Percentiles rank a stretch among this genome's conserved stretches.
Conservation (phyloP, 2,888 invertebrate genomes). For the Trisateles emortualis region DNA sequence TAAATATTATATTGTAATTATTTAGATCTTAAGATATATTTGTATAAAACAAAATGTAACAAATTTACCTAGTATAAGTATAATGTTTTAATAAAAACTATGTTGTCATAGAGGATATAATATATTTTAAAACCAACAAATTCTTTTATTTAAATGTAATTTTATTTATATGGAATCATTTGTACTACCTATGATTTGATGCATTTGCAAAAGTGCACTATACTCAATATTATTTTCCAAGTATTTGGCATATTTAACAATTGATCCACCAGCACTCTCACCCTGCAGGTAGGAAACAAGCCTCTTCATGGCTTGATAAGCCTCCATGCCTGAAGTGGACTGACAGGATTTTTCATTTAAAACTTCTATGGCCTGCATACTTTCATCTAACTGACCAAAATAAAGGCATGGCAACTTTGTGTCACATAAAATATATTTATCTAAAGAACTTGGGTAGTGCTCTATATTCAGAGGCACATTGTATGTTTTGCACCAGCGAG, state of each 20-base stretch:
- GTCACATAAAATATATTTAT: constrained; percentile 55
- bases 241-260: constrained; percentile 53
- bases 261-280: constrained; percentile 42
- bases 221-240: constrained; percentile 59
- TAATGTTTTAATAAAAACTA: too few relatives aligned
- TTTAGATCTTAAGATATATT: too few relatives aligned
- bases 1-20: too few relatives aligned
- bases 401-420: constrained; percentile 43
- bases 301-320: constrained; percentile 61
- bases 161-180: constrained; percentile 47
- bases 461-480: constrained; percentile 48
- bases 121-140: constrained; percentile 26
- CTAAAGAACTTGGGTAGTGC: constrained; percentile 40
- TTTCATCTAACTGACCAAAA: constrained; percentile 32
- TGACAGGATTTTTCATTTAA: constrained; percentile 31
- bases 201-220: constrained; percentile 54
- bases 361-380: constrained; percentile 37
- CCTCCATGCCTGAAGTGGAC: constrained; percentile 50
- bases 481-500: constrained; percentile 51
- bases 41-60: too few relatives aligned
- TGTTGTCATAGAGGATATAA: constrained; percentile 10
- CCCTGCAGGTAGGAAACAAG: constrained; percentile 56
- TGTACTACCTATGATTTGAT: constrained; percentile 51
- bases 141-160: constrained; percentile 20
- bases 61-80: not conserved